A percentile compares a stretch with the other conserved stretches of the same genome.
Evolutionary conservation across 2,113 vertebrate species (phyloP).

Genomic region (Callopanchax toddi): DNA sequence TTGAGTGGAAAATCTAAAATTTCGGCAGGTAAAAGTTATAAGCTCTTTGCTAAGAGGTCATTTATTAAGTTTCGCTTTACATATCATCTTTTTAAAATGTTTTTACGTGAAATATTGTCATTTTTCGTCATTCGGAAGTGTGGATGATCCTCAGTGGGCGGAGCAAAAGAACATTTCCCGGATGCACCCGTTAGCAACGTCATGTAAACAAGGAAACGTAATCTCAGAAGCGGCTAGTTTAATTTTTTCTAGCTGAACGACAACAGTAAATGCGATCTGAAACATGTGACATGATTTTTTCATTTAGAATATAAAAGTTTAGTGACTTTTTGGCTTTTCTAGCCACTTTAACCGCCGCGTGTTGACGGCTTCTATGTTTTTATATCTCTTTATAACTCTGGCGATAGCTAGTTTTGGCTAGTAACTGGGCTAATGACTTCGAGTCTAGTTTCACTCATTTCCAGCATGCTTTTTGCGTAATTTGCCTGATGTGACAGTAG

Average conservation of each 20-base stretch:
- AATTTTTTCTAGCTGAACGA: slow-evolving; percentile 28
- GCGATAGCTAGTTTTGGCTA: slow-evolving; percentile 8
- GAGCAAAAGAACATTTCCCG: slow-evolving; percentile 13
- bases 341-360: background rate
- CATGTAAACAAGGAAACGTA: slow-evolving; percentile 65
- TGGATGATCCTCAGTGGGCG: slow-evolving; percentile 8
- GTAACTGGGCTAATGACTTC: background rate
- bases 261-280: background rate
- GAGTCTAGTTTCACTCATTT: background rate
- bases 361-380: background rate
- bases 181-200: slow-evolving; percentile 43
- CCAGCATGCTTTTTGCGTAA: background rate
- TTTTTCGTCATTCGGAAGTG: no score
- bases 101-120: no score
- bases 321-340: background rate
- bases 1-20: no score
- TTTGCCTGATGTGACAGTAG: background rate
- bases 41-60: no score
- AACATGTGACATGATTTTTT: background rate
- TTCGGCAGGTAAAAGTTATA: no score
- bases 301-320: background rate
- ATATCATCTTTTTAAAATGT: no score
- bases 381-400: background rate
- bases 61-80: no score
- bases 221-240: slow-evolving; percentile 61